Evolutionary conservation across 2,888 invertebrate species (phyloP).

Genomic region (Scrobipalpa atriplicella): DNA sequence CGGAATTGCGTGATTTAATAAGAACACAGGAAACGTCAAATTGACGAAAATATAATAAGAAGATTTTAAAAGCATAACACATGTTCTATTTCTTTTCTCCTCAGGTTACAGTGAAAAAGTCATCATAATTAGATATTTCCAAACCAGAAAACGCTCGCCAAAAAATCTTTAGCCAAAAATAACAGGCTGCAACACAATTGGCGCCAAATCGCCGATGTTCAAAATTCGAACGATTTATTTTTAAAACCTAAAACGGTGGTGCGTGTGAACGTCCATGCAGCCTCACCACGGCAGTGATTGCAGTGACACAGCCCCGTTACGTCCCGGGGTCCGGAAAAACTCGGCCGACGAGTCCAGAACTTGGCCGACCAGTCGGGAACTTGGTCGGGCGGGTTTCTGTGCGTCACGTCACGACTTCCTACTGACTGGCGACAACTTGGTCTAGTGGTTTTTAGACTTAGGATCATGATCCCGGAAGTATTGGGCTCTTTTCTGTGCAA

Average conservation of each 20-base stretch:
- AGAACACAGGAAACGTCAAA: not conserved
- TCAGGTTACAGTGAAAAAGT: no score
- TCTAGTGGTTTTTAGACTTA: not conserved
- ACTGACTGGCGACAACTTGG: not conserved
- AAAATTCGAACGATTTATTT: not conserved
- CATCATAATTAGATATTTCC: not conserved
- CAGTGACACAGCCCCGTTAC: slow-evolving; percentile 10
- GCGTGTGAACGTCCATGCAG: not conserved
- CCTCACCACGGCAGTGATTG: not conserved
- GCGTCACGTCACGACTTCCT: slow-evolving; percentile 7
- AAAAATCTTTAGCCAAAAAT: not conserved
- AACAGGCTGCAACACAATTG: not conserved
- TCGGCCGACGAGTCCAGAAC: slow-evolving; percentile 12
- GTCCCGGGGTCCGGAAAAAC: slow-evolving; percentile 13
- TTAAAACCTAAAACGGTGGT: not conserved
- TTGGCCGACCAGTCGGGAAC: slow-evolving; percentile 18
- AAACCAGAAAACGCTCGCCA: not conserved
- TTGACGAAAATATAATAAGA: not conserved
- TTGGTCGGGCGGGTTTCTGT: not conserved
- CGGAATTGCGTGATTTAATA: not conserved
- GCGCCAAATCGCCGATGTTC: not conserved
- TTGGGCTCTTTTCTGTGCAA: no score
- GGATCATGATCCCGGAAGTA: no score
- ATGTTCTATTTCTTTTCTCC: no score
- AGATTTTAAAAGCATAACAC: no score